Conservation (phyloP, 2,113 vertebrate species). For the Cryptomyrus ogoouensis region DNA sequence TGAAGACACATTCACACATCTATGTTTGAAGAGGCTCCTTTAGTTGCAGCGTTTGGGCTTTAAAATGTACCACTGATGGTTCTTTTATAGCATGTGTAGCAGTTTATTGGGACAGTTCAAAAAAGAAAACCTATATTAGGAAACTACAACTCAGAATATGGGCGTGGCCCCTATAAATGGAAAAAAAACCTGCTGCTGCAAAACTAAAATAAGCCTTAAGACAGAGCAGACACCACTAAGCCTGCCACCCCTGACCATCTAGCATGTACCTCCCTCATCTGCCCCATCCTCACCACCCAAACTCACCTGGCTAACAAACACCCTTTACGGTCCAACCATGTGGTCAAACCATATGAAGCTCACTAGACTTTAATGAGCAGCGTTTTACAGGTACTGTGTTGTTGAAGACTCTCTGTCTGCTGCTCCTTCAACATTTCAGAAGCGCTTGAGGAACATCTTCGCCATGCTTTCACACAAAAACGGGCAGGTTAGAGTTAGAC, state of each 20-base stretch:
- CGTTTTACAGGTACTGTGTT: neutral
- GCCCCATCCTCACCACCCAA: neutral
- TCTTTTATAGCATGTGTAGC: neutral
- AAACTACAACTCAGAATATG: neutral
- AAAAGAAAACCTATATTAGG: neutral
- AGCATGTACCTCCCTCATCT: neutral
- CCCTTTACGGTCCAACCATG: neutral
- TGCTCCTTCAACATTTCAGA: neutral
- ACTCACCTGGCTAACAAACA: neutral
- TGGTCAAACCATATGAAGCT: neutral
- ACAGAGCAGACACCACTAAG: neutral
- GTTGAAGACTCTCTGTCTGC: neutral
- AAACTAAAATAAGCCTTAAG: neutral
- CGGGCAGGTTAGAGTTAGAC: neutral
- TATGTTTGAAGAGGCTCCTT: neutral
- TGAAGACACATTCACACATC: neutral
- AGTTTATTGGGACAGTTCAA: neutral
- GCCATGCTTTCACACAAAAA: neutral
- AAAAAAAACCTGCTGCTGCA: neutral
- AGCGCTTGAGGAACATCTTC: neutral
- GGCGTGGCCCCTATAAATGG: neutral
- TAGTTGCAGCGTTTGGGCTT: neutral
- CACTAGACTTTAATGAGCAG: neutral
- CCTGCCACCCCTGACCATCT: neutral
- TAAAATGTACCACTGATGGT: neutral